Conservation (phyloP, 2,113 vertebrate genomes). For the Gymnarchus niloticus region DNA sequence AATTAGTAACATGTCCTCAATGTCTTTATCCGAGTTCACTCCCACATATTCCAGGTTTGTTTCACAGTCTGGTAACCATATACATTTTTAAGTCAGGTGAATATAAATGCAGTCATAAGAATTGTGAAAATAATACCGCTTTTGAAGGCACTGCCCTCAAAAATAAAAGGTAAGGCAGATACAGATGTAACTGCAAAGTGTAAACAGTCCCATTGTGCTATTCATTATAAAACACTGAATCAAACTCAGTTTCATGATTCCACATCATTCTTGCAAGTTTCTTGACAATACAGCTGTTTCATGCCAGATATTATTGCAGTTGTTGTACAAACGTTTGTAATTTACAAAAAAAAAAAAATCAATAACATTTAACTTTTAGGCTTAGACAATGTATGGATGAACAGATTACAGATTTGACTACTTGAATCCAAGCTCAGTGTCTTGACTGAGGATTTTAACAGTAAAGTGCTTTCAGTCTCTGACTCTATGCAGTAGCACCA, state of each 20-base stretch:
- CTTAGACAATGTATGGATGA: not conserved
- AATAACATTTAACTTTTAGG: not conserved
- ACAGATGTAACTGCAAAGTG: not conserved
- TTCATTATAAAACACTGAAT: not conserved
- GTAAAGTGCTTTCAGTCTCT: not conserved
- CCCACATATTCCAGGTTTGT: not conserved
- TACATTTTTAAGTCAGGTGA: not conserved
- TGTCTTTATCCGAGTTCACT: not conserved
- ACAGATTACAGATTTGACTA: not conserved
- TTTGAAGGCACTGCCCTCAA: not conserved
- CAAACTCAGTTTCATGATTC: not conserved
- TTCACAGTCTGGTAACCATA: not conserved
- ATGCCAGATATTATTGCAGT: not conserved
- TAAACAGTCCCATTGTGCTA: not conserved
- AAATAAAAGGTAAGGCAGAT: not conserved
- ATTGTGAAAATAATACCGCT: not conserved
- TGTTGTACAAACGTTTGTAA: not conserved
- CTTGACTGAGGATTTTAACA: not conserved
- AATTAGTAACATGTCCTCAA: not conserved
- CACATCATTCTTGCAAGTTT: not conserved
- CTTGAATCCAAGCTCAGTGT: not conserved
- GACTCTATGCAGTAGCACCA: not conserved
- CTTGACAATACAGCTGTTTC: not conserved
- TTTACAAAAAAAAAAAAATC: conserved; percentile 5
- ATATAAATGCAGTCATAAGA: not conserved